Conservation (phyloP, 2,888 invertebrate species). For the Caradrina kadenii region DNA sequence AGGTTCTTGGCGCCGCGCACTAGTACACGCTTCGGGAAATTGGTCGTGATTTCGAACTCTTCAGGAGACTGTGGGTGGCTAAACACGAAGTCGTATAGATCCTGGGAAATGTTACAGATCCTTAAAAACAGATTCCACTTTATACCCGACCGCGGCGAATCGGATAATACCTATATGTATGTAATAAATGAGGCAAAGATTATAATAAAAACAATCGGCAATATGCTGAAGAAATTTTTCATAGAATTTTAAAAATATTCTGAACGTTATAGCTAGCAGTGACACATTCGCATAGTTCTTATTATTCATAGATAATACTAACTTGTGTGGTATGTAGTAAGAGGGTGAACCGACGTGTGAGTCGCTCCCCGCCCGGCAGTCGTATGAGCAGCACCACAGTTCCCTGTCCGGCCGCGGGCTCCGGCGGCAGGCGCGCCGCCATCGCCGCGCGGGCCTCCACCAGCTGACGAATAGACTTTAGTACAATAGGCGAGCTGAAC, state of each 20-base stretch:
- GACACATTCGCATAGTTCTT: too few species aligned
- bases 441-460: slow-evolving; percentile 92
- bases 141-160: too few species aligned
- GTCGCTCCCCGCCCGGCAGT: slow-evolving; percentile 96
- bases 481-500: slow-evolving; percentile 38
- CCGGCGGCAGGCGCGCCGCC: slow-evolving; percentile 92
- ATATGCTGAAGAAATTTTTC: too few species aligned
- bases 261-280: too few species aligned
- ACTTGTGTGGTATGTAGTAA: slow-evolving; percentile 95
- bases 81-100: slow-evolving; percentile 98
- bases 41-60: slow-evolving; percentile 98
- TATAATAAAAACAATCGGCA: too few species aligned
- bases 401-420: slow-evolving; percentile 93
- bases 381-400: slow-evolving; percentile 97
- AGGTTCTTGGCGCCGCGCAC: slow-evolving; percentile 92
- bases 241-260: too few species aligned
- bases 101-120: slow-evolving; percentile 90
- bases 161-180: too few species aligned
- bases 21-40: slow-evolving; percentile 97
- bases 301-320: neutral
- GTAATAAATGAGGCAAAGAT: too few species aligned
- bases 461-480: slow-evolving; percentile 83
- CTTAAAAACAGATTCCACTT: neutral
- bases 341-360: slow-evolving; percentile 96
- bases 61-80: slow-evolving; percentile 98